These are phyloP conservation scores for Cygnus atratus DNA, from an alignment of 2,113 vertebrate genomes.

Conservation along the genomic window DNA sequence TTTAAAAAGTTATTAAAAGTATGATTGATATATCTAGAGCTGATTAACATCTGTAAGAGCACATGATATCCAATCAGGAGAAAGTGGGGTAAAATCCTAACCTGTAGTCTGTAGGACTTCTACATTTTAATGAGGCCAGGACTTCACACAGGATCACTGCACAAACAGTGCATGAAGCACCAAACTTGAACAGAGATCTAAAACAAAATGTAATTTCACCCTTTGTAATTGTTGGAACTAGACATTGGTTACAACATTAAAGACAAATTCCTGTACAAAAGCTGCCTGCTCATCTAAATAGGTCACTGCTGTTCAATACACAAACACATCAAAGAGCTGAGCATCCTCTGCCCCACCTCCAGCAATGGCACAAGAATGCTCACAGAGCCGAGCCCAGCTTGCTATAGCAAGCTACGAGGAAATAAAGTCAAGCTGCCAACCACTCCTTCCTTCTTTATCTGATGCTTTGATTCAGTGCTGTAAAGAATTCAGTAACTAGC, in stretches of 20 bases:
- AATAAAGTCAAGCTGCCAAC: not conserved
- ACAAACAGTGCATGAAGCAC: not conserved
- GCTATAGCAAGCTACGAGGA: not conserved
- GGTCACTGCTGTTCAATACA: not conserved
- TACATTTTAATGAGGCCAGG: not conserved
- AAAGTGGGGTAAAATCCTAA: not conserved
- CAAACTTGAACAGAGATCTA: not conserved
- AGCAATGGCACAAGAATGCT: not conserved
- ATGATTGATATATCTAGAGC: not conserved
- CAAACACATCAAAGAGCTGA: not conserved
- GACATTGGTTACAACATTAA: not conserved
- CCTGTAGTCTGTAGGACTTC: not conserved
- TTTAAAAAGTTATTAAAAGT: not conserved
- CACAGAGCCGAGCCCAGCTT: not conserved
- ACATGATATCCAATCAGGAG: not conserved
- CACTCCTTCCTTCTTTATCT: constrained; percentile 49
- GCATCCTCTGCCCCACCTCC: not conserved
- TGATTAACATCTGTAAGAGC: not conserved
- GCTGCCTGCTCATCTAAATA: not conserved
- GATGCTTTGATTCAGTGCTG: constrained; percentile 13
- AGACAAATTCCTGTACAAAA: constrained; percentile 1
- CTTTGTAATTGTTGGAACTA: not conserved
- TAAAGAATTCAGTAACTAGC: not conserved
- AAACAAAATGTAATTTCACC: not conserved
- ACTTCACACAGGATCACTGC: not conserved